Evolutionary conservation across 2,797 vertebrate genomes (phyloP).

Genomic region (Emydoidea blandingii): DNA sequence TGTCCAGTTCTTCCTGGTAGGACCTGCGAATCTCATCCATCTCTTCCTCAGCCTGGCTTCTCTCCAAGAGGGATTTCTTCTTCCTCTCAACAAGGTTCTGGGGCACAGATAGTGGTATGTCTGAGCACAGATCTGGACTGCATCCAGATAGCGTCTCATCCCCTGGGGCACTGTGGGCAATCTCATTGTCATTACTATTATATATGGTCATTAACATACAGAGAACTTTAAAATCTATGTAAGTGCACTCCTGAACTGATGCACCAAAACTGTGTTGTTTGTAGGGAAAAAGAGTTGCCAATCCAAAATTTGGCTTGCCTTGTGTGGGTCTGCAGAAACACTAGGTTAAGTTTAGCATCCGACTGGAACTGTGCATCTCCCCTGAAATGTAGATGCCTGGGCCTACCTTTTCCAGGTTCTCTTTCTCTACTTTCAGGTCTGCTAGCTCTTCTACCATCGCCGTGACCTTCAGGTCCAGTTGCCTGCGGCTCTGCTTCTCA

Average conservation of each 20-base stretch:
- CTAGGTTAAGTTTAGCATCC: not conserved
- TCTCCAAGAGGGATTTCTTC: slow-evolving; percentile 89
- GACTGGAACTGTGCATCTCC: not conserved
- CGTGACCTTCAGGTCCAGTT: slow-evolving; percentile 86
- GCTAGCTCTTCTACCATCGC: slow-evolving; percentile 89
- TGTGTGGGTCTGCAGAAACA: rapidly evolving
- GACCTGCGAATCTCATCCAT: slow-evolving; percentile 88
- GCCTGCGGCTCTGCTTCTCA: slow-evolving; percentile 91
- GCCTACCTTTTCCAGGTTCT: slow-evolving; percentile 89
- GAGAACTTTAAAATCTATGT: not conserved
- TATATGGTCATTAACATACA: not conserved
- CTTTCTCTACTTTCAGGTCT: slow-evolving; percentile 89
- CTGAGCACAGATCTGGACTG: not conserved
- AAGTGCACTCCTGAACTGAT: not conserved
- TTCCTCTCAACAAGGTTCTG: slow-evolving; percentile 93
- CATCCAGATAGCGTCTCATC: not conserved
- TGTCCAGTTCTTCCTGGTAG: slow-evolving; percentile 88
- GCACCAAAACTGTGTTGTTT: not conserved
- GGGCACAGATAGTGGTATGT: not conserved
- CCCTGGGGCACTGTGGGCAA: not conserved
- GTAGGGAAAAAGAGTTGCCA: not conserved
- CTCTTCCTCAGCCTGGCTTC: slow-evolving; percentile 90
- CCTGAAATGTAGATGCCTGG: not conserved
- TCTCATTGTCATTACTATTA: not conserved
- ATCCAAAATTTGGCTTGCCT: not conserved